Base-by-base conservation (phyloP, 2,797 vertebrate species). In the Taeniopygia guttata region DNA sequence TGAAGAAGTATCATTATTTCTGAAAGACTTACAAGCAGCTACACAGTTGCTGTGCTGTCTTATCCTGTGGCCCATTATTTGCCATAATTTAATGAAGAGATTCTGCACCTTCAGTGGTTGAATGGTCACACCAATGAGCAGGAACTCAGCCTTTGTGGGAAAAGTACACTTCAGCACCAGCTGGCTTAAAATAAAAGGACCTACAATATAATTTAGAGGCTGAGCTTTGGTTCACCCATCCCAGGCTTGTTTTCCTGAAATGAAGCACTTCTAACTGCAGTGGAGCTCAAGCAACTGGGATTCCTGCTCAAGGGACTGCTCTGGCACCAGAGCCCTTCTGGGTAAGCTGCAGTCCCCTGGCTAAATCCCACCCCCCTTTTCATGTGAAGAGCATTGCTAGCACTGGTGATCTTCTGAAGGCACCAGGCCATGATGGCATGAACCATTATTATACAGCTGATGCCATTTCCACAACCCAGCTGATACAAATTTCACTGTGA, bases 1-100 rank as follows among this genome's bases (percentile, higher is more conserved):
- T 62, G 88, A 95, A 96, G 93, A 67, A 96, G 78, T 81, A 93
- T 38, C 83, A 89, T 96, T 97, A 72, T 92, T 95, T 90, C 91
- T 82, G 91, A 94, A 95, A 96, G 77, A 89, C 88, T 92, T 56
- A 38, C 74, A 66, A 73, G 83, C 83, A 93, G 52, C 55, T 52
- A 88, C 60, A 52, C 52, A 45, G 74, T 81, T 82, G 67, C 55
- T 79, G 22, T 2, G 8, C 83, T 59, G 54, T 72, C 73, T 74
- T 80, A 45, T 32, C 55, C 85, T 67, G 59, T 67, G 81, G 85
- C 34, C 70, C 73, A 45, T 67, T 87, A 79, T 84, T 94, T 92
- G 45, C 66, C 69, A 62, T 46, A 60, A 80, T 92, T 96, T 90
- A 87, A 95, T 45, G 89, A 81, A 95, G 89, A 96, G 73, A 56